These are phyloP conservation scores for Periophthalmodon schlosseri DNA, from an alignment of 2,113 vertebrate genomes.

Conservation along the genomic window DNA sequence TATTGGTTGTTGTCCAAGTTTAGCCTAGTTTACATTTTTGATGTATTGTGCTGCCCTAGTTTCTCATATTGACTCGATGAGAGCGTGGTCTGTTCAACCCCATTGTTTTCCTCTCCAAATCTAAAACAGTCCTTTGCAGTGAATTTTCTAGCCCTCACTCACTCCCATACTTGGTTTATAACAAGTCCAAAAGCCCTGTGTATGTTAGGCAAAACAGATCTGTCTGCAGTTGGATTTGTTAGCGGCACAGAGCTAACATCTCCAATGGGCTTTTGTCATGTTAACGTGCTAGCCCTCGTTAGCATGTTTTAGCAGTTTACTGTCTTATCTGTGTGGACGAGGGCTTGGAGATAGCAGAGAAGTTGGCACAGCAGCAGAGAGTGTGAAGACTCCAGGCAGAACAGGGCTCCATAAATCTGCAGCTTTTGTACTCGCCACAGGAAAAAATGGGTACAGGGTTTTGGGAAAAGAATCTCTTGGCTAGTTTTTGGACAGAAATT, in stretches of 20 bases:
- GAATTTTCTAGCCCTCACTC: background rate
- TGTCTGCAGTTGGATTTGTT: background rate
- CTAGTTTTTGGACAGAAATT: background rate
- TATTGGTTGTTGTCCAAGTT: too few species aligned
- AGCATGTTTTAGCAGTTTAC: background rate
- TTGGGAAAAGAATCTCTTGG: background rate
- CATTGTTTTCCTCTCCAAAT: conserved; percentile 4
- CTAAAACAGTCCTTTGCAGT: background rate
- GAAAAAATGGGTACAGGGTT: conserved; percentile 14
- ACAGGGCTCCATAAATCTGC: conserved; percentile 25
- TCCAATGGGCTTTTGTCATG: background rate
- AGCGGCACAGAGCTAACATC: background rate
- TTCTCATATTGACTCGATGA: conserved; percentile 4
- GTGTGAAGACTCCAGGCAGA: background rate
- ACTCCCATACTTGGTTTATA: background rate
- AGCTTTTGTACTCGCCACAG: conserved; percentile 13
- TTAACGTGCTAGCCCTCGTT: background rate
- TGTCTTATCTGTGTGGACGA: conserved; percentile 16
- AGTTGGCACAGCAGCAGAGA: conserved; percentile 15
- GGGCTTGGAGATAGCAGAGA: background rate
- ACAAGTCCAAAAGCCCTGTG: background rate
- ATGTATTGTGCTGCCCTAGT: conserved; percentile 10
- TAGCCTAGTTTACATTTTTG: background rate
- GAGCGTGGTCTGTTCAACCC: conserved; percentile 5
- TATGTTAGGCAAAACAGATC: background rate